Base-by-base conservation (phyloP, 2,797 vertebrate genomes). In the Pipistrellus nathusii region DNA sequence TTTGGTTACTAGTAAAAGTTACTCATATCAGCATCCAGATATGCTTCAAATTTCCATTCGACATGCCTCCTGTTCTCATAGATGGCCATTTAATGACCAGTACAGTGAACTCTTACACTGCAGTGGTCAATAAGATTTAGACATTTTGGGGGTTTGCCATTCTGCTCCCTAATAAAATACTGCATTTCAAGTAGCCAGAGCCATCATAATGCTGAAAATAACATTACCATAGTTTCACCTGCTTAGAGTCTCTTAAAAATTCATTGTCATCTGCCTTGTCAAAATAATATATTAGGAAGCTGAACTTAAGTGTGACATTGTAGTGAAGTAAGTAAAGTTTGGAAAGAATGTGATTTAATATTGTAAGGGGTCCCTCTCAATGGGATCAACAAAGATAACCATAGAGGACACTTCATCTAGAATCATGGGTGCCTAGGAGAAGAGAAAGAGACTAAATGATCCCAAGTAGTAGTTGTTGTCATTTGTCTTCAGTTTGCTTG, bases 251-350 rank as follows among this genome's bases (percentile, higher is more conserved):
- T 95, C 95, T 96, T 97, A 96, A 96, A 97, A 97, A 78, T 94
- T 92, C 32, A 88, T 95, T 94, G 95, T 94, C 95, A 92, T 98
- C 96, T 98, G 95, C 94, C 95, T 94, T 97, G 96, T 95, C 93
- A 94, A 95, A 97, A 86, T 94, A 96, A 96, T 88, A 95, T 91
- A 96, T 95, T 91, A 97, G 96, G 86, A 97, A 96, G 83, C 91
- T 92, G 80, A 72, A 95, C 96, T 96, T 96, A 95, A 92, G 94
- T 94, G 95, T 97, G 95, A 83, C 93, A 94, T 12, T 91, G 78
- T 90, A 76, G 78, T 94, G 93, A 97, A 97, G 97, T 87, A 96
- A 88, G 93, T 96, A 92, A 97, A 97, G 95, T 97, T 98, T 97
- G 94, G 95, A 94, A 93, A 96, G 96, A 96, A 90, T 82, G 89